Percentiles rank a stretch among this genome's conserved stretches.
Conservation (phyloP, 2,888 invertebrate species). For the Limnephilus lunatus region DNA sequence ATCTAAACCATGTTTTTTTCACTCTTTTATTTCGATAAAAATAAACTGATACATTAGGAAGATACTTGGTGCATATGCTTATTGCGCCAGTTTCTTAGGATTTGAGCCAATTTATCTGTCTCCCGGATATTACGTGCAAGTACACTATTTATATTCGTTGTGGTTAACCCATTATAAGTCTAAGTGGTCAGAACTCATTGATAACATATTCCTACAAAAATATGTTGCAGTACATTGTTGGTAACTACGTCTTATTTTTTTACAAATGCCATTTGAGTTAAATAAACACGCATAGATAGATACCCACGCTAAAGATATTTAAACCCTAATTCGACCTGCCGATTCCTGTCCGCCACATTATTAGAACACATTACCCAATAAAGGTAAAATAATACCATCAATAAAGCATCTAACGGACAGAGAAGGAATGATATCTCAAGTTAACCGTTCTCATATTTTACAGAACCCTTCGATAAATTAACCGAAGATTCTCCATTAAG, state of each 20-base stretch:
- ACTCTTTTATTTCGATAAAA: no score
- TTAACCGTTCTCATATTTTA: slow-evolving; percentile 62
- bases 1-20: no score
- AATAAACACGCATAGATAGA: background rate
- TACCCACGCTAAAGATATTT: background rate
- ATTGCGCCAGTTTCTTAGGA: no score
- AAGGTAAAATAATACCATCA: slow-evolving; percentile 52
- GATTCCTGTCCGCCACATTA: slow-evolving; percentile 4
- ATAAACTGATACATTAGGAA: no score
- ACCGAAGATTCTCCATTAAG: slow-evolving; percentile 41
- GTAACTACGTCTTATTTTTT: background rate
- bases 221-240: no score
- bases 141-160: no score
- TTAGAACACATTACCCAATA: slow-evolving; percentile 54
- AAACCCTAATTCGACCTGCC: background rate
- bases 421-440: slow-evolving; percentile 61
- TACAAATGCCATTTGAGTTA: background rate
- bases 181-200: no score
- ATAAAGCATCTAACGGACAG: slow-evolving; percentile 45
- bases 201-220: no score
- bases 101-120: no score
- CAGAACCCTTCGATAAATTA: slow-evolving; percentile 55
- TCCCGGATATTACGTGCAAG: no score
- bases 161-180: no score
- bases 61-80: no score